These are phyloP conservation scores for Dynastes hyllus DNA, from an alignment of 2,888 invertebrate genomes.

Conservation along the genomic window DNA sequence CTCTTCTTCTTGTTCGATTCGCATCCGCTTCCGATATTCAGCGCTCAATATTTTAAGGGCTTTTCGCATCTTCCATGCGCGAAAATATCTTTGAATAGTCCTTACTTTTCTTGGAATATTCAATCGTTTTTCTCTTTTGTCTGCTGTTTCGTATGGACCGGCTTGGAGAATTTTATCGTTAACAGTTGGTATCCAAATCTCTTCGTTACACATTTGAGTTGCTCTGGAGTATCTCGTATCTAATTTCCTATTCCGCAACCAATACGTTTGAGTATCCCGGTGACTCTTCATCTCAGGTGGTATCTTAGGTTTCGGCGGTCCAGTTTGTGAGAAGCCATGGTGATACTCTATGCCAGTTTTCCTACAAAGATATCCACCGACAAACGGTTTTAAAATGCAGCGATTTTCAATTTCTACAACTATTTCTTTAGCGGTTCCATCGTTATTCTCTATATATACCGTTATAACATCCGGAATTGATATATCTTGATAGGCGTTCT, in stretches of 20 bases:
- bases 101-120: slow-evolving; percentile 75
- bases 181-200: slow-evolving; percentile 77
- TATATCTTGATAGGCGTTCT: slow-evolving; percentile 64
- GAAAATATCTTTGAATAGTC: slow-evolving; percentile 80
- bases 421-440: slow-evolving; percentile 70
- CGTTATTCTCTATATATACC: slow-evolving; percentile 71
- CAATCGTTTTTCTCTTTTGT: slow-evolving; percentile 75
- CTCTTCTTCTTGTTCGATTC: slow-evolving; percentile 74
- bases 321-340: slow-evolving; percentile 90
- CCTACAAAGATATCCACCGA: slow-evolving; percentile 87
- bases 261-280: slow-evolving; percentile 79
- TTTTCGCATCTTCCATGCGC: slow-evolving; percentile 75
- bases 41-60: slow-evolving; percentile 72
- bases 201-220: slow-evolving; percentile 77
- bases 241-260: slow-evolving; percentile 73
- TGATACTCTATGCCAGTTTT: slow-evolving; percentile 82
- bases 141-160: slow-evolving; percentile 79
- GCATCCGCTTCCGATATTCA: slow-evolving; percentile 72
- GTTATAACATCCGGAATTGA: slow-evolving; percentile 74
- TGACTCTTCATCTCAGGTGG: slow-evolving; percentile 73
- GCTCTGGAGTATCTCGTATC: slow-evolving; percentile 75
- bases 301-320: slow-evolving; percentile 74
- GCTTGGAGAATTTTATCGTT: slow-evolving; percentile 78
- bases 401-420: slow-evolving; percentile 77
- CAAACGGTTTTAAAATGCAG: slow-evolving; percentile 81